These are phyloP conservation scores for Rhagonycha fulva DNA, from an alignment of 2,888 invertebrate species.

Conservation along the genomic window DNA sequence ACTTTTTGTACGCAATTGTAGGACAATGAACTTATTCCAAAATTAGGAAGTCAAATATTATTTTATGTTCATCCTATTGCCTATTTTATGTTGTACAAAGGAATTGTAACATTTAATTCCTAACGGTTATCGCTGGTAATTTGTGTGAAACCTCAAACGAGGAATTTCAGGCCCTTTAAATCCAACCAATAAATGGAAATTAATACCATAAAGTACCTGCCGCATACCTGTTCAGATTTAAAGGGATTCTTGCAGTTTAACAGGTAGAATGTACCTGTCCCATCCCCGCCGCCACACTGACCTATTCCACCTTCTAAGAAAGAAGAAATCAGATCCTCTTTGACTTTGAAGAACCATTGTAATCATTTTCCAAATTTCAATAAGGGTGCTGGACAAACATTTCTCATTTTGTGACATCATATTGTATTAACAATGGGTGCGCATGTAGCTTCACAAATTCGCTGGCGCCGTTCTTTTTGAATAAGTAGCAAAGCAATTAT, in stretches of 20 bases:
- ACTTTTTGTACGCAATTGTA: conserved; percentile 29
- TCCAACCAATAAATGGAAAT: conserved; percentile 14
- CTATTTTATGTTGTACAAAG: conserved; percentile 11
- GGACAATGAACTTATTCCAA: conserved; percentile 30
- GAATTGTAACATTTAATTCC: not conserved
- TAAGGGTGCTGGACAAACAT: conserved; percentile 30
- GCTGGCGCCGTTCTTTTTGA: conserved; percentile 28
- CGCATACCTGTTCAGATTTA: conserved; percentile 26
- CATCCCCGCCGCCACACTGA: conserved; percentile 21
- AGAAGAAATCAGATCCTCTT: conserved; percentile 26
- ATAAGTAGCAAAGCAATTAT: conserved; percentile 24
- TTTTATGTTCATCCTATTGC: conserved; percentile 20
- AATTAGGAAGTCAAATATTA: conserved; percentile 17
- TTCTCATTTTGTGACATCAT: conserved; percentile 34
- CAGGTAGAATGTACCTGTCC: conserved; percentile 32
- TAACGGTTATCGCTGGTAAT: conserved; percentile 8
- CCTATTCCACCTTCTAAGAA: conserved; percentile 32
- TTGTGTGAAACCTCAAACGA: not conserved
- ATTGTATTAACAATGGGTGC: conserved; percentile 17
- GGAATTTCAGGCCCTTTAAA: conserved; percentile 23
- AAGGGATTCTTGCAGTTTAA: conserved; percentile 19
- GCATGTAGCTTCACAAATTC: conserved; percentile 20
- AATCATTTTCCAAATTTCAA: conserved; percentile 20
- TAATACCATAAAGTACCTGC: conserved; percentile 30
- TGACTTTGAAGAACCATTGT: conserved; percentile 36